Conservation (phyloP, 2,797 vertebrate species). For the Dicrostonyx torquatus region DNA sequence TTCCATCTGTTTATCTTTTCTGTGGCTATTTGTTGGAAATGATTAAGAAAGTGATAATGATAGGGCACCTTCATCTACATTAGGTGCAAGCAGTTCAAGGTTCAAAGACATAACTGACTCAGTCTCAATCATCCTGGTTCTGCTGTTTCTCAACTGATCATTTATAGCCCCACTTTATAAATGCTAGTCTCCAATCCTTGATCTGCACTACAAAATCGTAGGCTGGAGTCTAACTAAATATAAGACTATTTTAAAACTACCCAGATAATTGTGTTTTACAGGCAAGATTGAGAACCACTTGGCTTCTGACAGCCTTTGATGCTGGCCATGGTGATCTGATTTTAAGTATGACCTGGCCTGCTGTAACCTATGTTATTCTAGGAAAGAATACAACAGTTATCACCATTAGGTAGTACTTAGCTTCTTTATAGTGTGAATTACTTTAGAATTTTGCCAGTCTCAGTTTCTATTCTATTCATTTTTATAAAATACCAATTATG, state of each 20-base stretch:
- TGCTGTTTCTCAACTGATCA: background rate
- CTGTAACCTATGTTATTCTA: background rate
- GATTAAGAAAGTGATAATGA: background rate
- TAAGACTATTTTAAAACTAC: background rate
- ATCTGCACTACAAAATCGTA: background rate
- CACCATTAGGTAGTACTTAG: background rate
- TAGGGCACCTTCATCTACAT: background rate
- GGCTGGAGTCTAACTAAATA: background rate
- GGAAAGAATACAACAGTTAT: background rate
- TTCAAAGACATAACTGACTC: background rate
- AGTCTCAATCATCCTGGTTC: background rate
- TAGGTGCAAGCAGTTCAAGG: background rate
- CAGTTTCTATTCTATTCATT: background rate
- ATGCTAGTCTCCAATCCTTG: background rate
- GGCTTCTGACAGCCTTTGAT: background rate
- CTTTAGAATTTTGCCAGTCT: slow-evolving; percentile 14
- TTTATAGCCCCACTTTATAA: background rate
- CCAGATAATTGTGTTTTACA: background rate
- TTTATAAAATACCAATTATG: slow-evolving; percentile 23
- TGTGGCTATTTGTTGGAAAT: background rate
- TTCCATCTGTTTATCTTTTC: background rate
- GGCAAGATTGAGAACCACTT: background rate
- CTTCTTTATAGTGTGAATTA: background rate
- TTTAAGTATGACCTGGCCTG: background rate
- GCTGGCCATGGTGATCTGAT: background rate